Evolutionary conservation across 1,140 invertebrate species (phyloP).

Genomic region (Zeugodacus cucurbitae): DNA sequence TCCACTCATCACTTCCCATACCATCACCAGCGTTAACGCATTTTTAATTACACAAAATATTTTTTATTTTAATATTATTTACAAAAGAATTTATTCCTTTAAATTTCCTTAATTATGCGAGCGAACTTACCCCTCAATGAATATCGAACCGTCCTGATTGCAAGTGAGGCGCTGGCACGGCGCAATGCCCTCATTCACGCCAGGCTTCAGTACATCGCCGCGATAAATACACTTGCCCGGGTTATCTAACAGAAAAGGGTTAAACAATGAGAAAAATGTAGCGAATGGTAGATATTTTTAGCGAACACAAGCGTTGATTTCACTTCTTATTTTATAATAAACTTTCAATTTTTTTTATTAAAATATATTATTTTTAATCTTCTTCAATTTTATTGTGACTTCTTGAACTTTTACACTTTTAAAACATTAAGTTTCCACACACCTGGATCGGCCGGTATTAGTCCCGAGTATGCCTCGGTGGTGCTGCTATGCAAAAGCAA

Average conservation of each 20-base stretch:
- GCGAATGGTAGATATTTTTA: too few relatives aligned
- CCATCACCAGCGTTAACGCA: too few relatives aligned
- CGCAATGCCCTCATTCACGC: conserved; percentile 55
- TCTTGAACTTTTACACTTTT: neutral
- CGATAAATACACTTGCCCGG: conserved; percentile 61
- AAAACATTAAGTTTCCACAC: neutral
- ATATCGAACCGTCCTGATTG: conserved; percentile 57
- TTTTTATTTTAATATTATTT: too few relatives aligned
- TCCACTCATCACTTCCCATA: too few relatives aligned
- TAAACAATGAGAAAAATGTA: neutral
- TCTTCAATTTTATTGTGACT: neutral
- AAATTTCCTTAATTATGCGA: neutral
- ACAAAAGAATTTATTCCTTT: neutral
- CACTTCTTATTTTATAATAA: neutral
- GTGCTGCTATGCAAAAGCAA: neutral
- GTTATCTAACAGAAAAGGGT: conserved; percentile 46
- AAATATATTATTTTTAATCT: neutral
- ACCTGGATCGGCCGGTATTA: conserved; percentile 33
- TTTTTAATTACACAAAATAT: too few relatives aligned
- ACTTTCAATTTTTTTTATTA: neutral
- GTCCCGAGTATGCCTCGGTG: neutral
- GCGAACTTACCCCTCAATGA: conserved; percentile 60
- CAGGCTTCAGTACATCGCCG: conserved; percentile 52
- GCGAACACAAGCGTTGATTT: neutral
- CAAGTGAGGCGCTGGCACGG: conserved; percentile 61